phyloP scores from a whole-genome alignment of 1,140 invertebrate genomes.

The Drosophila equinoxialis region DNA sequence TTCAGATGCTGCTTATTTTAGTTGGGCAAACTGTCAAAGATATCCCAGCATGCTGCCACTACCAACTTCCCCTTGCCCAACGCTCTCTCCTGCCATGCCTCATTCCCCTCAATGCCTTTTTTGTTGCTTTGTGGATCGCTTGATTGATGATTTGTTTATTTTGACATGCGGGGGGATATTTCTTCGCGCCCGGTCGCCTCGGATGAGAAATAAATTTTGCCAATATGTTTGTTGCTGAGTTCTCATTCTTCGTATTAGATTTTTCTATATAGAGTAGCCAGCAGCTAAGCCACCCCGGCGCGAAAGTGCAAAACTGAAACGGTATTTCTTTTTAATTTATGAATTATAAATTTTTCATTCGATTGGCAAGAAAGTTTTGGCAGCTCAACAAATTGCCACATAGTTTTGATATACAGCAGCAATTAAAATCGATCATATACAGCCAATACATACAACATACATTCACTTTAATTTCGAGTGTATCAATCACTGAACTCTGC shows the following conservation, averaged over 20 bases:
- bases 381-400: conserved; percentile 38
- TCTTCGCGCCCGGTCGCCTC: conserved; percentile 58
- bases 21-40: conserved; percentile 76
- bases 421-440: conserved; percentile 46
- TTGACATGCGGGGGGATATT: conserved; percentile 66
- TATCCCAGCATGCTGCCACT: conserved; percentile 64
- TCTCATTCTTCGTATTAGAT: background rate
- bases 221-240: conserved; percentile 41
- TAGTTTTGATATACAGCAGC: conserved; percentile 61
- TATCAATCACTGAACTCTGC: conserved; percentile 54
- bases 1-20: conserved; percentile 54
- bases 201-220: conserved; percentile 48
- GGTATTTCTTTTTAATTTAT: conserved; percentile 65
- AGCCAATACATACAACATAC: conserved; percentile 41
- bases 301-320: conserved; percentile 37
- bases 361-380: conserved; percentile 49
- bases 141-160: conserved; percentile 83
- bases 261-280: conserved; percentile 50
- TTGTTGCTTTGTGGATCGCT: conserved; percentile 62
- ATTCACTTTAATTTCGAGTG: conserved; percentile 42
- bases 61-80: background rate
- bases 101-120: conserved; percentile 28
- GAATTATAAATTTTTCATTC: conserved; percentile 71
- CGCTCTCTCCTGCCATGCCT: background rate
- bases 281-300: conserved; percentile 54